A percentile compares a stretch with the other conserved stretches of the same genome.
phyloP scores from a whole-genome alignment of 2,797 vertebrate species.

The Cetoscarus ocellatus region DNA sequence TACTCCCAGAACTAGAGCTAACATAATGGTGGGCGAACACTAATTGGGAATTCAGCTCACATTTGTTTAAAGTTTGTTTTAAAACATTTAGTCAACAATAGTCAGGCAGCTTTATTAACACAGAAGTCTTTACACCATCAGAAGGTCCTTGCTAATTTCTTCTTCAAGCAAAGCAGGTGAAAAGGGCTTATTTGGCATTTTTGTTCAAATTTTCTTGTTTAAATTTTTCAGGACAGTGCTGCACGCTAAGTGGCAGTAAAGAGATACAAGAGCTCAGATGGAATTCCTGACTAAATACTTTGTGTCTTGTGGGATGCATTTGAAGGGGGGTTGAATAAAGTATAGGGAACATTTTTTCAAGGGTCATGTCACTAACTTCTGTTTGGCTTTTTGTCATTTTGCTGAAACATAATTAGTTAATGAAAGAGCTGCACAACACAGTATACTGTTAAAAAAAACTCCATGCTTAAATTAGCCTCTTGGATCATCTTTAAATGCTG shows the following conservation, averaged over 20 bases:
- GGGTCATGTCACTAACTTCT: background rate
- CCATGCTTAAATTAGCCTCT: too few relatives aligned
- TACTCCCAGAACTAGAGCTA: too few relatives aligned
- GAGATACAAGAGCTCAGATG: too few relatives aligned
- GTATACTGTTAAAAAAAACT: background rate
- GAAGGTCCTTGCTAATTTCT: too few relatives aligned
- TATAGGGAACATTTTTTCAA: background rate
- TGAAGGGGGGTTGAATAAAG: background rate
- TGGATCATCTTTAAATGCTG: conserved; percentile 3
- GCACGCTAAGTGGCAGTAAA: background rate
- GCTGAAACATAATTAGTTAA: background rate
- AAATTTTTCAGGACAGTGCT: background rate
- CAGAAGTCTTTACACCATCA: too few relatives aligned
- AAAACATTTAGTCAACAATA: too few relatives aligned
- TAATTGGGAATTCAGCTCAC: background rate
- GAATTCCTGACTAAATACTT: background rate
- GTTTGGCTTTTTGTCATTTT: background rate
- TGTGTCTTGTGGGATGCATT: background rate
- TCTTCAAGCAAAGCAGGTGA: too few relatives aligned
- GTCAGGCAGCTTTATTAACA: too few relatives aligned
- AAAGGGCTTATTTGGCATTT: too few relatives aligned
- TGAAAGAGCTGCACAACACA: conserved; percentile 8
- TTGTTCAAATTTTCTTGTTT: too few relatives aligned
- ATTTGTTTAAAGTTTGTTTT: background rate
- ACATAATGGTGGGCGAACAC: background rate